Evolutionary conservation across 2,113 vertebrate genomes (phyloP).

Genomic region (Clupea harengus): DNA sequence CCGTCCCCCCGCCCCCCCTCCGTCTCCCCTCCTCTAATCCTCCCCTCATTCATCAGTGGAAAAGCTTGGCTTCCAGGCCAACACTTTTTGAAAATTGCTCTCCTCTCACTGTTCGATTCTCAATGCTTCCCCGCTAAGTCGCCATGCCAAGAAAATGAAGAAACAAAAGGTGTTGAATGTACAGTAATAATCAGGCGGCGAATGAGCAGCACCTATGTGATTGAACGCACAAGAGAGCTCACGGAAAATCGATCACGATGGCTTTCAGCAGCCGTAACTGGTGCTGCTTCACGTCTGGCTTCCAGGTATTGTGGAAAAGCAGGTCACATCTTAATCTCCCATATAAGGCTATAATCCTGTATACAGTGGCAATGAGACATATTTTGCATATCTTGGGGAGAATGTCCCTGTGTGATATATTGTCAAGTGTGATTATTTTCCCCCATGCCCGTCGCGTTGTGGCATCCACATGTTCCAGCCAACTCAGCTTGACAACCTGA

Average conservation of each 20-base stretch:
- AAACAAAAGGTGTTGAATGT: constrained; percentile 45
- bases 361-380: constrained; percentile 36
- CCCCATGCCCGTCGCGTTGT: background rate
- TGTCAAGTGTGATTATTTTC: constrained; percentile 24
- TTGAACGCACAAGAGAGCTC: constrained; percentile 47
- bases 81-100: constrained; percentile 12
- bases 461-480: background rate
- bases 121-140: constrained; percentile 31
- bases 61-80: constrained; percentile 37
- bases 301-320: constrained; percentile 57
- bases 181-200: constrained; percentile 53
- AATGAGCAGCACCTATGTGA: constrained; percentile 51
- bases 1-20: background rate
- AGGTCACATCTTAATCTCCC: constrained; percentile 59
- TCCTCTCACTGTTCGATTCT: constrained; percentile 33
- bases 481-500: background rate
- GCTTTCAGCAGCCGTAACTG: constrained; percentile 47
- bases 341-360: constrained; percentile 45
- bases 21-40: constrained; percentile 36
- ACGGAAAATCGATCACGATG: constrained; percentile 56
- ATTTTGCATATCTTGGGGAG: constrained; percentile 41
- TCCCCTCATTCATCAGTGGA: constrained; percentile 34
- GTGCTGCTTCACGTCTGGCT: constrained; percentile 46
- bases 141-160: constrained; percentile 7
- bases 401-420: constrained; percentile 44